Evolutionary conservation across 2,797 vertebrate genomes (phyloP).

Genomic region (Percopsis omiscomaycus): DNA sequence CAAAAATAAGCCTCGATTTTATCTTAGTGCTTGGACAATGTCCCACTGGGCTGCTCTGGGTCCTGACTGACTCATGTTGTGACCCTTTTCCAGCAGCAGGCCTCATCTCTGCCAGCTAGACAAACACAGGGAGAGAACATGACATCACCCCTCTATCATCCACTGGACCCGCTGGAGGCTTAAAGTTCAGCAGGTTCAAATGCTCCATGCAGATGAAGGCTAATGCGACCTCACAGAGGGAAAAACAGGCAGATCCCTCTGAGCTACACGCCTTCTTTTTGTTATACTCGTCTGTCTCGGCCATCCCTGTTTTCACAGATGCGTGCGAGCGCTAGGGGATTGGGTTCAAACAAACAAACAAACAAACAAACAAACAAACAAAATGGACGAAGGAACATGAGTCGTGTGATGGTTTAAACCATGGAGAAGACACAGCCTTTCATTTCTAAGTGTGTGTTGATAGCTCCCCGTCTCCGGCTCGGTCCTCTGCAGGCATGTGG

Average conservation of each 20-base stretch:
- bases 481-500: conserved; percentile 28
- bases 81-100: conserved; percentile 51
- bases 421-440: not conserved
- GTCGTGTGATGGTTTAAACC: not conserved
- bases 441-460: not conserved
- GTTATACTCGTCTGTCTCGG: not conserved
- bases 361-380: too few relatives aligned
- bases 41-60: conserved; percentile 45
- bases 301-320: conserved; percentile 45
- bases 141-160: conserved; percentile 77
- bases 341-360: conserved; percentile 23
- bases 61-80: conserved; percentile 51
- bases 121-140: conserved; percentile 71
- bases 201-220: conserved; percentile 48
- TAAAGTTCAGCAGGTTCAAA: conserved; percentile 71
- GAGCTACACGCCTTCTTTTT: conserved; percentile 21
- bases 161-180: conserved; percentile 61
- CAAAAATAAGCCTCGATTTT: conserved; percentile 13
- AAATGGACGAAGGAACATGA: too few relatives aligned
- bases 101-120: conserved; percentile 66
- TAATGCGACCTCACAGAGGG: conserved; percentile 43
- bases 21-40: conserved; percentile 31
- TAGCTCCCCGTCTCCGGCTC: conserved; percentile 4
- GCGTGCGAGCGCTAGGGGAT: conserved; percentile 59
- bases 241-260: conserved; percentile 21